A percentile compares a stretch with the other conserved stretches of the same genome.
Conservation (phyloP, 2,888 invertebrate species). For the Yponomeuta malinellus region DNA sequence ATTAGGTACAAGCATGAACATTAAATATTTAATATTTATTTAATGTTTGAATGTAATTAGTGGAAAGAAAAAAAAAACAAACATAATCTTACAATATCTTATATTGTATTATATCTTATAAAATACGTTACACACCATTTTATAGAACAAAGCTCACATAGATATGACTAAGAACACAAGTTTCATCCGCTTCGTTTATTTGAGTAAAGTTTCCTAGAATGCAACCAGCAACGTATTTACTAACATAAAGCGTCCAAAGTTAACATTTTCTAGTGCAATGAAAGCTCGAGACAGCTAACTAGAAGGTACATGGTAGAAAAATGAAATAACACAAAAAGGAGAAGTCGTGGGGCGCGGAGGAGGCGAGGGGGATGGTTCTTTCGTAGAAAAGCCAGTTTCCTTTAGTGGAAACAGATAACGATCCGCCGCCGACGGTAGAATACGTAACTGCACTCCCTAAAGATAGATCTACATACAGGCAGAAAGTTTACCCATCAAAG, state of each 20-base stretch:
- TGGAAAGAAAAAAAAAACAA: neutral
- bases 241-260: slow-evolving; percentile 34
- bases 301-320: slow-evolving; percentile 72
- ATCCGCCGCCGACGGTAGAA: slow-evolving; percentile 73
- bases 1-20: neutral
- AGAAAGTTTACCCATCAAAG: slow-evolving; percentile 49
- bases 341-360: slow-evolving; percentile 45
- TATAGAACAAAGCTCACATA: neutral
- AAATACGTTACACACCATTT: too few relatives aligned
- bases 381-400: slow-evolving; percentile 72
- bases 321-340: slow-evolving; percentile 72
- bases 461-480: slow-evolving; percentile 60
- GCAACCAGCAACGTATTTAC: slow-evolving; percentile 7
- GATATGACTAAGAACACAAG: neutral
- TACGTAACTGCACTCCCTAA: slow-evolving; percentile 69
- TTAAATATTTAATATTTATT: neutral
- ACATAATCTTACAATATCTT: neutral
- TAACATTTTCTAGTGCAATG: slow-evolving; percentile 45
- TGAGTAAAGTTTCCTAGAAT: neutral
- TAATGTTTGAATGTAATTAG: too few relatives aligned
- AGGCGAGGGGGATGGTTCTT: slow-evolving; percentile 54
- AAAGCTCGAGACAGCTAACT: slow-evolving; percentile 64
- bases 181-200: neutral
- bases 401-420: slow-evolving; percentile 76
- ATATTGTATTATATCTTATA: too few relatives aligned